Conservation (phyloP, 2,888 invertebrate species). For the Nebria salina region DNA sequence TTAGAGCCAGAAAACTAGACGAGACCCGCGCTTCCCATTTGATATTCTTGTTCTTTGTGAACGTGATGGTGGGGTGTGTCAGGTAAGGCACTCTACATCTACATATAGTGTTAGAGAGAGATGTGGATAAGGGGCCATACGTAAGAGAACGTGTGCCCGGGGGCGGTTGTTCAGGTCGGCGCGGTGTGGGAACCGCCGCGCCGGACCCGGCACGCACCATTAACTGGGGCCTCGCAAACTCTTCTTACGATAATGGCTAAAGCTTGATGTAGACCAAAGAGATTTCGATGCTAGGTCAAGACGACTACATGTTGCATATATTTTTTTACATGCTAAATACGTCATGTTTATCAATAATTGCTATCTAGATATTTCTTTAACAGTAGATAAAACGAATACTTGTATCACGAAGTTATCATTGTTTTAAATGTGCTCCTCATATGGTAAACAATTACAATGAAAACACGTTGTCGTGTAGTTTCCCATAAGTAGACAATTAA, state of each 20-base stretch:
- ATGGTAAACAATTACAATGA: too few relatives aligned
- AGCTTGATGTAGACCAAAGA: not conserved
- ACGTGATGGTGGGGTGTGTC: not conserved
- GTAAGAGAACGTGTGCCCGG: slow-evolving; percentile 28
- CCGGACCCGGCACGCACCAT: slow-evolving; percentile 21
- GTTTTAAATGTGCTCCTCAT: too few relatives aligned
- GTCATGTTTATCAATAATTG: too few relatives aligned
- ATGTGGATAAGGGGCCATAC: not conserved
- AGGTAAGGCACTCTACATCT: not conserved
- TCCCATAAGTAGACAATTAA: too few relatives aligned
- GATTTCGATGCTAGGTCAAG: not conserved
- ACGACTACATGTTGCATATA: too few relatives aligned
- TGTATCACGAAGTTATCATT: too few relatives aligned
- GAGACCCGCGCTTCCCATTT: not conserved
- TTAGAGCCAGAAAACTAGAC: not conserved
- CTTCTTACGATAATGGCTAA: not conserved
- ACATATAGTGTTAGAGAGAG: not conserved
- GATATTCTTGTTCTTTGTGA: not conserved
- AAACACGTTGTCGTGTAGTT: too few relatives aligned
- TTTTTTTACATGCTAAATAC: too few relatives aligned
- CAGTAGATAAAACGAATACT: too few relatives aligned
- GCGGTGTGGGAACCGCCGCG: slow-evolving; percentile 30
- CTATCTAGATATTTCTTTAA: too few relatives aligned
- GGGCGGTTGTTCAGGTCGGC: slow-evolving; percentile 22
- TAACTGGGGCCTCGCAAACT: not conserved